Evolutionary conservation across 1,140 invertebrate species (phyloP).

Genomic region (Sinonovacula constricta): DNA sequence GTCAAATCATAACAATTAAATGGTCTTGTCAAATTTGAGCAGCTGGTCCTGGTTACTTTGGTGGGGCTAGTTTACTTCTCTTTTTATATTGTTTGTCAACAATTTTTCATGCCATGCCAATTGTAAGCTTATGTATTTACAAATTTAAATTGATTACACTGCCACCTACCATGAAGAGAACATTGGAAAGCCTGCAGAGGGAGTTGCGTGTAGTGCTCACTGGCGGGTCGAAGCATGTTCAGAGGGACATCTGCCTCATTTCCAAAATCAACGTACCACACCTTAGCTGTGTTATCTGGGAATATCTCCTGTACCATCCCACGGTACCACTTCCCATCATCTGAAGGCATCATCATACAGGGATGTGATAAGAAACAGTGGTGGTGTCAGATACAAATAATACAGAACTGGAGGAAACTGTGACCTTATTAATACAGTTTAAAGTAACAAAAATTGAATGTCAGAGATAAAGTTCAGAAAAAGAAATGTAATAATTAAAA

Average conservation of each 20-base stretch:
- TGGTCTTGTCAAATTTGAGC: neutral
- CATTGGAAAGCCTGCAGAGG: conserved; percentile 34
- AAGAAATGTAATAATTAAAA: too few species aligned
- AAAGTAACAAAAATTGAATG: too few species aligned
- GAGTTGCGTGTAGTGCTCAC: conserved; percentile 25
- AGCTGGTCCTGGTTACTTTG: neutral
- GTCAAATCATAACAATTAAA: neutral
- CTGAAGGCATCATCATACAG: conserved; percentile 8
- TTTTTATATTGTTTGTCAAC: neutral
- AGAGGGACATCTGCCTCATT: conserved; percentile 36
- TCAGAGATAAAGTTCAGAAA: too few species aligned
- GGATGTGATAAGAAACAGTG: too few species aligned
- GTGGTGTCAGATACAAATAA: too few species aligned
- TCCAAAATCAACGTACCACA: conserved; percentile 53
- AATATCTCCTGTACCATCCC: conserved; percentile 39
- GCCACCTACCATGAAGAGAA: conserved; percentile 36
- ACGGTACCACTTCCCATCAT: conserved; percentile 44
- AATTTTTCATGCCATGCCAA: neutral
- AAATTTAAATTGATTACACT: too few species aligned
- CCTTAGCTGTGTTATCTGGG: conserved; percentile 12
- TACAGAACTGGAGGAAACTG: too few species aligned
- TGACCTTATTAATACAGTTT: too few species aligned
- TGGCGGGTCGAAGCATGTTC: neutral
- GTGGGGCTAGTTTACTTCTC: neutral
- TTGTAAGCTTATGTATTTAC: neutral